phyloP scores from a whole-genome alignment of 2,888 invertebrate genomes.

The Cerceris rybyensis region DNA sequence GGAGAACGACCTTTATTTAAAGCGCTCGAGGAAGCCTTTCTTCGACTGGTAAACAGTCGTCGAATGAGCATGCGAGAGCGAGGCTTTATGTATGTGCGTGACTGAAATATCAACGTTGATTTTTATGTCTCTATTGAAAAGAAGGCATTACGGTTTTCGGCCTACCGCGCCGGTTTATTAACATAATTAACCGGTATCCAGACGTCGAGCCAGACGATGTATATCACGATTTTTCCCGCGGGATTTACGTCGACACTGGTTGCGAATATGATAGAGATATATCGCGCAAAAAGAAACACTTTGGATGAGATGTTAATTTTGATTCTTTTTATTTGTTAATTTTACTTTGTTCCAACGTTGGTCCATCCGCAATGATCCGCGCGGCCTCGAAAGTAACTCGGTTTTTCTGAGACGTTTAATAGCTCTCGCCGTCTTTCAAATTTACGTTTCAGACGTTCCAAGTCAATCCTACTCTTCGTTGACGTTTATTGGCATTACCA shows the following conservation, averaged over 20 bases:
- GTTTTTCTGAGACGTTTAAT: no score
- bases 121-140: constrained; percentile 26
- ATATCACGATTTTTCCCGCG: constrained; percentile 5
- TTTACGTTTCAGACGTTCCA: no score
- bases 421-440: no score
- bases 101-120: constrained; percentile 52
- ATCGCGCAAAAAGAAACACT: background rate
- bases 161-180: constrained; percentile 37
- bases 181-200: constrained; percentile 53
- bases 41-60: constrained; percentile 68
- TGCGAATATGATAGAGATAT: no score
- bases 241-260: background rate
- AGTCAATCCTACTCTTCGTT: no score
- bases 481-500: no score
- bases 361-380: no score
- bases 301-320: background rate
- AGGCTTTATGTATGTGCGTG: constrained; percentile 37
- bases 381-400: no score
- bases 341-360: no score
- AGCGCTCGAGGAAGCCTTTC: constrained; percentile 73
- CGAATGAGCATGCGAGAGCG: constrained; percentile 65
- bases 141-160: constrained; percentile 20
- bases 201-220: constrained; percentile 33
- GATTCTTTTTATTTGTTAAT: background rate
- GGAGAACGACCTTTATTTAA: constrained; percentile 78